Base-by-base conservation (phyloP, 2,797 vertebrate genomes). In the Pangasius krempfi region DNA sequence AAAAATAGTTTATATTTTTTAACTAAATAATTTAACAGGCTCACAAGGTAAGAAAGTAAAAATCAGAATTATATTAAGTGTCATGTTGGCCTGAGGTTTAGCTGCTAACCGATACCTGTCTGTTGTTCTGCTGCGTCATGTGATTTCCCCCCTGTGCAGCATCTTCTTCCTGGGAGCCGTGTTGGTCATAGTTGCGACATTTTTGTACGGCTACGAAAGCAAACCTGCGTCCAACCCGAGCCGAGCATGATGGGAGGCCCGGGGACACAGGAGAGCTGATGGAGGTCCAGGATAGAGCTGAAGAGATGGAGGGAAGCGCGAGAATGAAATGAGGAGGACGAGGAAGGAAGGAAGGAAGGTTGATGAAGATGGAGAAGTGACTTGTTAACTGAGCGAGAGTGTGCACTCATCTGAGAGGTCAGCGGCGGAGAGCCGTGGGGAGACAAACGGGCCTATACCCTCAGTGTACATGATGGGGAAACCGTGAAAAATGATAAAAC, bases 181-280 rank as follows among this genome's bases (percentile, higher is more conserved):
- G 92, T 94, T 99, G 92, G 99, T 99, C 93, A 99, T 99, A 89
- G 90, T 92, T 84, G 99, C 99, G 84, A 99, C 99, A 89, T 99
- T 99, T 93, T 96, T 99, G 56, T 99, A 99, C 0, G 97, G 99
- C 89, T 99, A 99, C 54, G 98, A 98, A 94, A 96, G 96, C 92
- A 99, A 98, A 94, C 94, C 97, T 12, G 84, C 96, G 90, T 94
- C 97, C 93, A 98, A 97, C 93, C 96, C 97, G 90, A 97, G 96
- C 93, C 97, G 98, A 93, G 98, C 98, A n/a, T 99, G 94, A 93
- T 89, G 88, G 89, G 22, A 89, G 2, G 70, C 10, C 10, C 13
- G 33, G 30, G 44, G 64, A 64, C 52, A 83, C 44, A 52, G 2
- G 30, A 79, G 64, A 37, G 64, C 58, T 50, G 54, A 22, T 12